Conservation (phyloP, 1,140 invertebrate species). For the Acyrthosiphon pisum region DNA sequence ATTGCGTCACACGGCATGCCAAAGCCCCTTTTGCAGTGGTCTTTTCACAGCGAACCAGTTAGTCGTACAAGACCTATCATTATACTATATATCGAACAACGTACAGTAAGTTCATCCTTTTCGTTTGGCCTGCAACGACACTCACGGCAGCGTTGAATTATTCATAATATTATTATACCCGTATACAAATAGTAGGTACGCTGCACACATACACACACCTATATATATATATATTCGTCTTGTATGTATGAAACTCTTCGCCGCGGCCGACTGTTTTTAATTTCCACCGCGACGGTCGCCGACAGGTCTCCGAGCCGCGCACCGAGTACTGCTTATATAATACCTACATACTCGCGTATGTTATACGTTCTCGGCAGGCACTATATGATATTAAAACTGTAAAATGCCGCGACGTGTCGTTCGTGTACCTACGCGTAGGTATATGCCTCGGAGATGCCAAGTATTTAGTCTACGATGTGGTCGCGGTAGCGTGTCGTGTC, state of each 20-base stretch:
- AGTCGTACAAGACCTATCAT: background rate
- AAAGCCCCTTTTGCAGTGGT: background rate
- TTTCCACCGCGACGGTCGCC: background rate
- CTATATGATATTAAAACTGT: background rate
- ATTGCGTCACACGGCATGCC: slow-evolving; percentile 13
- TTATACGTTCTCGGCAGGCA: background rate
- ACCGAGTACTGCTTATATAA: background rate
- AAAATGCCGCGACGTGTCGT: background rate
- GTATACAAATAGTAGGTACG: background rate
- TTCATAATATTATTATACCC: background rate
- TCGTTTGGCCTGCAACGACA: background rate
- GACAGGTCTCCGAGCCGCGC: background rate
- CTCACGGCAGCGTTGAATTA: background rate
- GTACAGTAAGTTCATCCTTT: background rate
- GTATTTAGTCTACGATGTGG: background rate
- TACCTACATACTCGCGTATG: background rate
- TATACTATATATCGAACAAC: background rate
- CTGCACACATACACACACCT: background rate
- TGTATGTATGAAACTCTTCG: background rate
- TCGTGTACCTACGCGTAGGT: too few species aligned
- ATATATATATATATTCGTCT: background rate
- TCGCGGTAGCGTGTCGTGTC: background rate
- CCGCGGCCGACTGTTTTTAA: background rate
- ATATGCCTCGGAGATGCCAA: background rate
- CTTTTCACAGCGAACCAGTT: background rate